Evolutionary conservation across 2,888 invertebrate species (phyloP), one percentile per base, ranked within the genome.

Genomic region (Fragum fragum): DNA sequence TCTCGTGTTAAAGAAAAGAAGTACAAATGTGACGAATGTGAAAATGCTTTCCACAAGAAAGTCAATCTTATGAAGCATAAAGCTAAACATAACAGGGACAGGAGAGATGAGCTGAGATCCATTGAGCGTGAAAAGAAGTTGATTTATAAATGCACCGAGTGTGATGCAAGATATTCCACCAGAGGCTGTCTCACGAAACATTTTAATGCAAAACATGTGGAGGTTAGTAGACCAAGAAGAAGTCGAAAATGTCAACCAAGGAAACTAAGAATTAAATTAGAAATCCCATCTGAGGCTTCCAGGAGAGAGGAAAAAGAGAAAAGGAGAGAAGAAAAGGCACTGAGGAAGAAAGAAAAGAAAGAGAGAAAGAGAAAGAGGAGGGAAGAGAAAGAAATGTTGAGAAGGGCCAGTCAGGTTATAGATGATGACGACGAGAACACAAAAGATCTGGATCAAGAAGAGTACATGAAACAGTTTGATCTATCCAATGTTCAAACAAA

Each of bases 21-120:
- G 9, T 71, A 71, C 36, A 53, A 71, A 32, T 71, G 71, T 36
- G 71, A 71, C 9, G 55, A 55, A 18, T 71, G 71, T 71, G 71
- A 55, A 14, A 55, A 14, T 7, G 53, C 71, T 36, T 71, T 71
- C 42, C 36, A 42, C n/a, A 66, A 66, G 26, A 66, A 66, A 42
- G 29, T 42, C 9, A 66, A 66, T 42, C 66, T 66, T 11, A 66
- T 36, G 26, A 66, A 66, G 11, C 66, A 66, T 36, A 1, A 21
- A 7, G 36, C 63, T 29, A 66, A 66, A 26, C 66, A 66, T 42
- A 21, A 28, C 5, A 66, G 36, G 23, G 66, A 23, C 18, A 16
- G 26, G 5, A 39, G 36, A 14, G 36, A 39, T 21, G 66, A 66
- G 42, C n/a, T n/a, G 42, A 39, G 26, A 18, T 47, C 47, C 47